Evolutionary conservation across 2,888 invertebrate genomes (phyloP), one percentile per base, ranked within the genome.

Genomic region (Apodemia zela): DNA sequence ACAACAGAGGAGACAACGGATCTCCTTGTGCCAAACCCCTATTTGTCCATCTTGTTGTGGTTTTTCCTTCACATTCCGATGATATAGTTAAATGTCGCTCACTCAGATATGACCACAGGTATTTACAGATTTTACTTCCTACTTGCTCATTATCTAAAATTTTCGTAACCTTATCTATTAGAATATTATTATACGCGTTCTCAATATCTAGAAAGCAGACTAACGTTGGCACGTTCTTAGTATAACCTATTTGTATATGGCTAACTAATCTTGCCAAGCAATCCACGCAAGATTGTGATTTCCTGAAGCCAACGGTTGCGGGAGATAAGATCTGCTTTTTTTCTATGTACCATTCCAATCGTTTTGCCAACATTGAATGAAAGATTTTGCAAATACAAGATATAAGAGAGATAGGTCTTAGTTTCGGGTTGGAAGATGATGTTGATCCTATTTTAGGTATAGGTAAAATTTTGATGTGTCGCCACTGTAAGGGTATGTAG

Each of bases 171-270:
- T 42, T 42, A 5, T 60, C 47, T 29, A 67, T 49, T 15, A 60
- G 13, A 10, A 68, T 38, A 33, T 69, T 64, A 51, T 68, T 67
- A 35, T 66, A 68, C 0, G 66, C 70, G 18, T 60, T 64, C 29
- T 69, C 64, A 33, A 69, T 66, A 42, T 69, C 68, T 8, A 69
- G 18, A 60, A 70, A 70, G n/a, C 65, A 67, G 1, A 51, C 67
- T 8, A 68, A 1, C 8, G 68, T 68, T 1, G 63, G 60, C n/a
- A 51, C 25, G n/a, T 60, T 61, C 11, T 64, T 59, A 7, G 65
- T 60, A 17, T 66, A 66, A 10, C 68, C 67, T 35, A 65, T 60
- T 57, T 67, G 67, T 29, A 71, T 62, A 10, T 58, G 38, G 17
- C 65, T 21, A 2, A 65, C 62, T 29, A 69, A 10, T 4, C 61